A percentile compares a stretch with the other conserved stretches of the same genome.
Conservation (phyloP, 2,888 invertebrate genomes). For the Stenodema calcarata region DNA sequence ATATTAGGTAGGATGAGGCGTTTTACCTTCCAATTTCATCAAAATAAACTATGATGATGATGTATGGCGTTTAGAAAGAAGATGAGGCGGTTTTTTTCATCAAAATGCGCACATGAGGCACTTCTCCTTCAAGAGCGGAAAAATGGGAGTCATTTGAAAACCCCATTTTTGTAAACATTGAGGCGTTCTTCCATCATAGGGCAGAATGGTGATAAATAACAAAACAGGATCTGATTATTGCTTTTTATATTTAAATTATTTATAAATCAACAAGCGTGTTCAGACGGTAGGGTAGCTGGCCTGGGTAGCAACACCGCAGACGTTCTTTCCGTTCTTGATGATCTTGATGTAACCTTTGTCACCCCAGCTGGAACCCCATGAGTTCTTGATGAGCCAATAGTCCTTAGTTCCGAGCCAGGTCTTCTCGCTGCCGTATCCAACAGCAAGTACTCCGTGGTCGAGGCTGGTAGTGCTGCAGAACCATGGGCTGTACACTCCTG, state of each 20-base stretch:
- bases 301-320: conserved; percentile 83
- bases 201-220: neutral
- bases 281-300: conserved; percentile 88
- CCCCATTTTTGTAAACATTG: neutral
- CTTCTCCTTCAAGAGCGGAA: too few relatives aligned
- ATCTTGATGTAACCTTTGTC: conserved; percentile 85
- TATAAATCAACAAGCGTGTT: neutral
- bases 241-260: neutral
- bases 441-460: conserved; percentile 86
- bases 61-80: too few relatives aligned
- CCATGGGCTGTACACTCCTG: conserved; percentile 78
- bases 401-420: conserved; percentile 64
- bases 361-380: conserved; percentile 83
- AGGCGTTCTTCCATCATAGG: neutral
- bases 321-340: conserved; percentile 79
- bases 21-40: too few relatives aligned
- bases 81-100: too few relatives aligned
- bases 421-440: conserved; percentile 76
- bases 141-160: neutral
- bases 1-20: too few relatives aligned
- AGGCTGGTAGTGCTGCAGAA: conserved; percentile 73
- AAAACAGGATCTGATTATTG: neutral
- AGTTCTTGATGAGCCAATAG: conserved; percentile 89
- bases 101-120: too few relatives aligned
- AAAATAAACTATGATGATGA: too few relatives aligned